These are phyloP conservation scores for Rhogogaster chlorosoma DNA, from an alignment of 2,888 invertebrate species.

Conservation along the genomic window DNA sequence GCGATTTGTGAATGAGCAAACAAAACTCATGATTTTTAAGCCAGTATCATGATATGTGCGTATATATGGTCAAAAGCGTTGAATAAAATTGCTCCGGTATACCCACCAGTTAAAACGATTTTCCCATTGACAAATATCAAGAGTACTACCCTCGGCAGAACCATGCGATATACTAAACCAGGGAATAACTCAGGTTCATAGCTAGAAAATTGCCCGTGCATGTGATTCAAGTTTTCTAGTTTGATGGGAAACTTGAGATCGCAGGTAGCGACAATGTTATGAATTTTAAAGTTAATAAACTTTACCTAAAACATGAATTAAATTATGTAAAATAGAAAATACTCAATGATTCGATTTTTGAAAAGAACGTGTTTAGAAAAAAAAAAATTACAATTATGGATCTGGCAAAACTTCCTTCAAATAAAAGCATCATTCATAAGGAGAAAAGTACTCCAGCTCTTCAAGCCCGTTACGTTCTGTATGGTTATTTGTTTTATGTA, in stretches of 20 bases:
- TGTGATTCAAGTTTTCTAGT: conserved; percentile 88
- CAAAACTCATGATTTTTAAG: not conserved
- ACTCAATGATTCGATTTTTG: conserved; percentile 2
- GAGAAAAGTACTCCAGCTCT: not conserved
- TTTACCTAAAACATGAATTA: conserved; percentile 82
- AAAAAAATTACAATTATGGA: not conserved
- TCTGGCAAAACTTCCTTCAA: not conserved
- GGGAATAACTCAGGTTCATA: conserved; percentile 99
- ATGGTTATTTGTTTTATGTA: conserved; percentile 3
- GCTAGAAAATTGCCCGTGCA: conserved; percentile 89
- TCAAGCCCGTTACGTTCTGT: not conserved
- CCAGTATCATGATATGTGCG: not conserved
- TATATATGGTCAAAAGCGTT: not conserved
- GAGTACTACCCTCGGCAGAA: conserved; percentile 96
- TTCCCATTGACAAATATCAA: conserved; percentile 99
- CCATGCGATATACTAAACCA: conserved; percentile 98
- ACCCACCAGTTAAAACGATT: conserved; percentile 92
- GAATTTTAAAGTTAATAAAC: conserved; percentile 89
- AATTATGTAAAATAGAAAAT: conserved; percentile 52
- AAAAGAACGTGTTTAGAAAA: not conserved
- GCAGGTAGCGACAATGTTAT: conserved; percentile 85
- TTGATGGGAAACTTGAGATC: conserved; percentile 86
- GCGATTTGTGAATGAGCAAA: not conserved
- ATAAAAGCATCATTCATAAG: not conserved
- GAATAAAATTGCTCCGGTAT: conserved; percentile 39